Conservation (phyloP, 2,797 vertebrate species). For the Discoglossus pictus region DNA sequence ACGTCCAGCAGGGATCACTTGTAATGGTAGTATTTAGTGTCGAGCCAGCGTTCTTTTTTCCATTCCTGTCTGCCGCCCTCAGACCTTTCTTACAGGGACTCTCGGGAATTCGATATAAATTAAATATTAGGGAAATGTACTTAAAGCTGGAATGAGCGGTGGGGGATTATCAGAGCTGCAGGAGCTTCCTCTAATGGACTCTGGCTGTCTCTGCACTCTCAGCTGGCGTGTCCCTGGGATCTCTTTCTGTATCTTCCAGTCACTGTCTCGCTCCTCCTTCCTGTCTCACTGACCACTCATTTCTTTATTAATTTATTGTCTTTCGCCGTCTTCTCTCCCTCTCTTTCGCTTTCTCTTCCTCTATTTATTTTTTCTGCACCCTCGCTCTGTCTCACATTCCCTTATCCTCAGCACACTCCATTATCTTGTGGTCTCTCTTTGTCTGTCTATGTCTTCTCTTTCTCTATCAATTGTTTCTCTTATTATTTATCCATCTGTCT, state of each 20-base stretch:
- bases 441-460: too few species aligned
- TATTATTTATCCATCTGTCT: too few species aligned
- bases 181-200: conserved; percentile 54
- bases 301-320: background rate
- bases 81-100: conserved; percentile 70
- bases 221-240: too few species aligned
- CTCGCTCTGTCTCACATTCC: too few species aligned
- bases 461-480: too few species aligned
- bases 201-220: conserved; percentile 30
- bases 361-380: too few species aligned
- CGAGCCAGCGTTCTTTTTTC: conserved; percentile 68
- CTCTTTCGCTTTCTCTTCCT: accelerated
- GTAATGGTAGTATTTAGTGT: conserved; percentile 77
- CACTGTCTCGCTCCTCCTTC: background rate
- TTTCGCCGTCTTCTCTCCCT: background rate
- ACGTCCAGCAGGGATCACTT: conserved; percentile 64
- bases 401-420: too few species aligned
- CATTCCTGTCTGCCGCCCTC: conserved; percentile 72
- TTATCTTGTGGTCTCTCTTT: too few species aligned
- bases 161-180: conserved; percentile 60
- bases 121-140: conserved; percentile 77
- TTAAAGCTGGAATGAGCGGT: conserved; percentile 61
- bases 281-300: background rate
- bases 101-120: conserved; percentile 79
- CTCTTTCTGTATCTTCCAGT: conserved; percentile 4